A percentile compares a stretch with the other conserved stretches of the same genome.
phyloP scores from a whole-genome alignment of 2,113 vertebrate species.

The Eptatretus burgeri region DNA sequence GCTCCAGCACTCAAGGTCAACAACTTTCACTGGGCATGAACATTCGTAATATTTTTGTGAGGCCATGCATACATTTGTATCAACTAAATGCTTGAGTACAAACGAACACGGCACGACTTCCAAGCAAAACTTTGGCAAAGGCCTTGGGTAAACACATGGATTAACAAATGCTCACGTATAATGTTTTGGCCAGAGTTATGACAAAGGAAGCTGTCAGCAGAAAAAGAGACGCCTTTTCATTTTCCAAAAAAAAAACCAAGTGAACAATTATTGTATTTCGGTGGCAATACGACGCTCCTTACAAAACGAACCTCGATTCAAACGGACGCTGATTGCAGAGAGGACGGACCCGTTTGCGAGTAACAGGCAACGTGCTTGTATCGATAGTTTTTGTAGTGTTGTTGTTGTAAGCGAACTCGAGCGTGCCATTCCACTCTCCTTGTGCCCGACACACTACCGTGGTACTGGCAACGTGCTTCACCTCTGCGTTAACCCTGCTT shows the following conservation, averaged over 20 bases:
- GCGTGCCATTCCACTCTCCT: conserved; percentile 68
- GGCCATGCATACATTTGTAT: too few species aligned
- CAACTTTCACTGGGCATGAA: too few species aligned
- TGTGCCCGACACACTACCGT: conserved; percentile 68
- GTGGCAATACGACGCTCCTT: too few species aligned
- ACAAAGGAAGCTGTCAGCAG: neutral
- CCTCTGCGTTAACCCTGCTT: conserved; percentile 58
- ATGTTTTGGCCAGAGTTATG: too few species aligned
- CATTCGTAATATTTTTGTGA: too few species aligned
- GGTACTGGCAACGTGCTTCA: conserved; percentile 55
- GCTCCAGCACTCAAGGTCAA: too few species aligned
- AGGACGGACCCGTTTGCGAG: conserved; percentile 42
- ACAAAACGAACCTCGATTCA: neutral
- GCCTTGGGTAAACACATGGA: too few species aligned
- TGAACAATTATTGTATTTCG: neutral
- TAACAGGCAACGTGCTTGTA: conserved; percentile 32
- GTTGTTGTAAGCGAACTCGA: conserved; percentile 54
- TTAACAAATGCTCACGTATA: too few species aligned
- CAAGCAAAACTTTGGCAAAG: too few species aligned
- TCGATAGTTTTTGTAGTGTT: conserved; percentile 47
- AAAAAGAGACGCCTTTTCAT: neutral
- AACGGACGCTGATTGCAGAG: conserved; percentile 11
- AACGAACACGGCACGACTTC: too few species aligned
- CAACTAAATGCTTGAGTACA: too few species aligned
- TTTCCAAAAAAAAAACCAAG: conserved; percentile 4